Evolutionary conservation across 1,140 invertebrate genomes (phyloP).

Genomic region (Mesaphorura yosii): DNA sequence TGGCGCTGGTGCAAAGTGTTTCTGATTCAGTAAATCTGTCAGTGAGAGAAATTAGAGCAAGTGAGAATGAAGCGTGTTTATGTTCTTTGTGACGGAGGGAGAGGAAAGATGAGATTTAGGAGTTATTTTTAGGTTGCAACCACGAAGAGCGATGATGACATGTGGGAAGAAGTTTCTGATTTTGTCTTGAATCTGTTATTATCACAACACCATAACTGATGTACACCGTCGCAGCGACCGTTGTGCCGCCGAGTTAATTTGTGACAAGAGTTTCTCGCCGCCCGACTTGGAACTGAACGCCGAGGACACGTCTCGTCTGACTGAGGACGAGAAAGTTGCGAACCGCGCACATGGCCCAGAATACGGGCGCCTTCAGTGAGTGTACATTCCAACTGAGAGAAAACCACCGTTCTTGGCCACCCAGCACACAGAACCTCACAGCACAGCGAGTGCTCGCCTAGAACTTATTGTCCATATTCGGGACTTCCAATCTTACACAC

Average conservation of each 20-base stretch:
- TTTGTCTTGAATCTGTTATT: background rate
- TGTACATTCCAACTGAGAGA: slow-evolving; percentile 22
- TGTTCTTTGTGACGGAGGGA: no score
- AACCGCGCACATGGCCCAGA: slow-evolving; percentile 15
- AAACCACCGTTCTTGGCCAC: background rate
- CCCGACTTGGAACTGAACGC: background rate
- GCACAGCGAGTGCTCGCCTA: no score
- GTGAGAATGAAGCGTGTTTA: no score
- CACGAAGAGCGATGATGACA: background rate
- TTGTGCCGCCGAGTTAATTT: no score
- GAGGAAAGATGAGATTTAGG: no score
- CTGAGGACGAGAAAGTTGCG: background rate
- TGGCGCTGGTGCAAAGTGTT: no score
- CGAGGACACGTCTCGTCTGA: background rate
- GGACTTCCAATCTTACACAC: background rate
- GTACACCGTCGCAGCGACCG: no score
- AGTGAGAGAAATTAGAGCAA: no score
- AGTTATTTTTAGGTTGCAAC: no score
- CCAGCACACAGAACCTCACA: background rate
- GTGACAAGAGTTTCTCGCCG: background rate
- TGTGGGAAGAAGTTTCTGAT: background rate
- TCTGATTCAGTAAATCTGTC: no score
- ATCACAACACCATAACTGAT: background rate
- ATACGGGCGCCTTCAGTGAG: slow-evolving; percentile 11
- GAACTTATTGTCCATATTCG: slow-evolving; percentile 4